Conservation (phyloP, 2,888 invertebrate species). For the Neoascia interrupta region DNA sequence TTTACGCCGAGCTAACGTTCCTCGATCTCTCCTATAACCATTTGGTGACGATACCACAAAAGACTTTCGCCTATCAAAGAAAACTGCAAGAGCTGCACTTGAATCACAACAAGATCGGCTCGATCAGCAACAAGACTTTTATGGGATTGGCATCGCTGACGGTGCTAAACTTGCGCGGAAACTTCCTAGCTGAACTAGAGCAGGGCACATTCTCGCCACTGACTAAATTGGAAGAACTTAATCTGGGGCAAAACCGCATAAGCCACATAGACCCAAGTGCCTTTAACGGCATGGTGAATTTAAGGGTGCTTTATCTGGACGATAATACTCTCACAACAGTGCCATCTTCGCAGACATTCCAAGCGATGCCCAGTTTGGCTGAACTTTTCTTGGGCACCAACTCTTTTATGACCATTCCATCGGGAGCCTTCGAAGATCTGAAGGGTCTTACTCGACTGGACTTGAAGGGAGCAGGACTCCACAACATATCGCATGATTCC, state of each 20-base stretch:
- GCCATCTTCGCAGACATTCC: conserved; percentile 86
- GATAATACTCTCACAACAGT: conserved; percentile 90
- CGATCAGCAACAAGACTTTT: conserved; percentile 89
- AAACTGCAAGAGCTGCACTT: conserved; percentile 91
- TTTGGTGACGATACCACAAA: conserved; percentile 88
- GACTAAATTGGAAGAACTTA: conserved; percentile 89
- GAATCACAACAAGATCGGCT: conserved; percentile 91
- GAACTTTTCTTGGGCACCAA: conserved; percentile 92
- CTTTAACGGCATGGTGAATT: conserved; percentile 87
- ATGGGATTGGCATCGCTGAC: conserved; percentile 88
- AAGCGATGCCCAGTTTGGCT: conserved; percentile 87
- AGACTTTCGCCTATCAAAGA: conserved; percentile 89
- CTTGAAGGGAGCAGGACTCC: conserved; percentile 89
- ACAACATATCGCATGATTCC: conserved; percentile 88
- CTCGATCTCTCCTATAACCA: conserved; percentile 92
- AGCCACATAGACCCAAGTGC: conserved; percentile 88
- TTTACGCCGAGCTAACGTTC: conserved; percentile 91
- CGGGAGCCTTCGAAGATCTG: conserved; percentile 89
- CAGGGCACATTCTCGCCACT: conserved; percentile 87
- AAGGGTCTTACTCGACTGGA: conserved; percentile 88
- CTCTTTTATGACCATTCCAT: conserved; percentile 87
- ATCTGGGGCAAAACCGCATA: conserved; percentile 92
- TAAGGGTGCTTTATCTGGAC: conserved; percentile 90
- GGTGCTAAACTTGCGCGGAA: conserved; percentile 89
- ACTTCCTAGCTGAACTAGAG: conserved; percentile 89